Base-by-base conservation (phyloP, 2,888 invertebrate species). In the Plagodis dolabraria region DNA sequence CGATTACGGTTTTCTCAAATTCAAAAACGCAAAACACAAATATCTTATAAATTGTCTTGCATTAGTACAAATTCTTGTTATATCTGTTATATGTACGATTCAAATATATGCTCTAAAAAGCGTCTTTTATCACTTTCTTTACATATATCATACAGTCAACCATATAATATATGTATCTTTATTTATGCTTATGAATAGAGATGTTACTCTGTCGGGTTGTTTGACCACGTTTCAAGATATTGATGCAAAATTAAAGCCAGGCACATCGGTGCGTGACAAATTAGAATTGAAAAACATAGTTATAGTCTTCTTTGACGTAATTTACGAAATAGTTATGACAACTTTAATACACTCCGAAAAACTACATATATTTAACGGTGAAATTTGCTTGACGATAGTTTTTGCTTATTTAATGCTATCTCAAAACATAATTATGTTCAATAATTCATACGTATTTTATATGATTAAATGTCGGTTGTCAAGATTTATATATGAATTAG, bases 161-260 rank as follows among this genome's bases (percentile, higher is more conserved):
- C 4, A 54, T 43, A 10, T 42, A n/a, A 7, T 22, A 8, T 40
- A 9, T 7, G n/a, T 54, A 6, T 43, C 6, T 4, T 10, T 47
- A n/a, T 54, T 35, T 6, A 54, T 54, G 35, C 43, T 12, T 42
- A 42, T 47, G 22, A 47, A 42, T 6, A 47, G 12, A 22, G 33
- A 54, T 7, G 43, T 34, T 0, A 54, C 43, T 6, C 10, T 54
- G 10, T 9, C 34, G n/a, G 12, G 40, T 47, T 54, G 42, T 42
- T n/a, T 35, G 8, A 12, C 42, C 2, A 9, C 12, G 5, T 47
- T 43, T 35, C 38, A 34, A 12, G 5, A 43, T 7, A 40, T 47
- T 10, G 54, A 54, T 42, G 35, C 34, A 7, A 42, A 40, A 5
- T 40, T 40, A 10, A 0, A 8, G 8, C 8, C 2, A 1, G 0